These are phyloP conservation scores for Dendrocincla fuliginosa DNA, from an alignment of 2,797 vertebrate species.

Conservation along the genomic window DNA sequence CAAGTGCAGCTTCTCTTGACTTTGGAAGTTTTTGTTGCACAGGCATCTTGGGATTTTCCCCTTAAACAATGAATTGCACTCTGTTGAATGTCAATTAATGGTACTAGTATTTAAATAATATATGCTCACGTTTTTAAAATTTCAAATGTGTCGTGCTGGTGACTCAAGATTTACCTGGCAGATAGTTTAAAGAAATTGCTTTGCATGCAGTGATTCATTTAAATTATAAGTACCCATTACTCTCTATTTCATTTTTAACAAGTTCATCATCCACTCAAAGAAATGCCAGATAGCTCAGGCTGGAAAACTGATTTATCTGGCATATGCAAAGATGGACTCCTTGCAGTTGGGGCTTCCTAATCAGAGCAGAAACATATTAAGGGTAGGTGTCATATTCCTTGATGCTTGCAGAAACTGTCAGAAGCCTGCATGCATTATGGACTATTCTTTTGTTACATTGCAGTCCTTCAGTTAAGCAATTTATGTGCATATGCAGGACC, in stretches of 20 bases:
- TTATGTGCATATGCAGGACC: conserved; percentile 51
- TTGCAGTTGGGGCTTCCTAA: conserved; percentile 35
- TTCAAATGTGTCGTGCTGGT: conserved; percentile 19
- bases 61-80: background rate
- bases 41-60: background rate
- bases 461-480: conserved; percentile 45
- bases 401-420: conserved; percentile 63
- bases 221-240: conserved; percentile 59
- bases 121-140: conserved; percentile 40
- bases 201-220: conserved; percentile 46
- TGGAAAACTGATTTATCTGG: conserved; percentile 41
- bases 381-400: conserved; percentile 45
- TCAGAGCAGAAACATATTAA: conserved; percentile 53
- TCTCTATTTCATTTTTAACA: conserved; percentile 65
- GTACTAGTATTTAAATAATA: conserved; percentile 40
- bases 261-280: conserved; percentile 45
- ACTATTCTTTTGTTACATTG: conserved; percentile 34
- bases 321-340: conserved; percentile 27
- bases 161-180: conserved; percentile 53
- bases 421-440: conserved; percentile 49
- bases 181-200: conserved; percentile 56
- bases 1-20: background rate
- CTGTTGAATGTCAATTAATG: conserved; percentile 36
- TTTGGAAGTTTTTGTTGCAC: background rate
- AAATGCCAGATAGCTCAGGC: conserved; percentile 37